A percentile compares a stretch with the other conserved stretches of the same genome.
Evolutionary conservation across 2,888 invertebrate genomes (phyloP).

Genomic region (Volucella inflata): DNA sequence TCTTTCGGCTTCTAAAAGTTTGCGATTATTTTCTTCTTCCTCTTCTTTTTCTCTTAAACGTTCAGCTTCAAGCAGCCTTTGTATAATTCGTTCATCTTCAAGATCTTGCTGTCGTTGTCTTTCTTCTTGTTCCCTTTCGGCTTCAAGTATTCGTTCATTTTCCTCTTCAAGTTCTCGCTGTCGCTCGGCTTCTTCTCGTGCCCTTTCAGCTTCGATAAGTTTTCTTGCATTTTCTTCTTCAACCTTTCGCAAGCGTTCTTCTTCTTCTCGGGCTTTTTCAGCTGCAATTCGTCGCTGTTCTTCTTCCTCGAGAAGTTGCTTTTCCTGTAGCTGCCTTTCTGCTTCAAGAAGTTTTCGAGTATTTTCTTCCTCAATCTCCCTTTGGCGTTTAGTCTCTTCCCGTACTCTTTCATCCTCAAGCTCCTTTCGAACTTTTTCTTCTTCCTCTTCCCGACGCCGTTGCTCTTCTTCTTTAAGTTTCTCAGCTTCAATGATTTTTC

Average conservation of each 20-base stretch:
- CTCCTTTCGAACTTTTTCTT: conserved; percentile 21
- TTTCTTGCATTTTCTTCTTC: conserved; percentile 54
- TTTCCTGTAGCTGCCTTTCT: conserved; percentile 4
- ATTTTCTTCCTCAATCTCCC: conserved; percentile 38
- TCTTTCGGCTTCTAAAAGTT: conserved; percentile 48
- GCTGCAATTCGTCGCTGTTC: conserved; percentile 46
- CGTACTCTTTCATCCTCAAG: conserved; percentile 26
- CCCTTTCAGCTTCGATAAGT: conserved; percentile 69
- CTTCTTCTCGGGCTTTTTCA: conserved; percentile 65
- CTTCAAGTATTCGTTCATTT: conserved; percentile 62
- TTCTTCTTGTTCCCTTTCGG: conserved; percentile 69
- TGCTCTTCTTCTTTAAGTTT: conserved; percentile 66
- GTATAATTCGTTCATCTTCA: conserved; percentile 70
- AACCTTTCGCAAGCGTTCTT: conserved; percentile 19
- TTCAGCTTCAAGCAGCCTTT: conserved; percentile 52
- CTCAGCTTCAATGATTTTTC: conserved; percentile 75
- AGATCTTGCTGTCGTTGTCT: conserved; percentile 71
- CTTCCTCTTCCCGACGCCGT: conserved; percentile 27
- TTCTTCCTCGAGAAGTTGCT: conserved; percentile 18
- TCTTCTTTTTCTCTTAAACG: conserved; percentile 73
- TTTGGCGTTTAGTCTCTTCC: conserved; percentile 24
- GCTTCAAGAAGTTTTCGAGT: conserved; percentile 48
- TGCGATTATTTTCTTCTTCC: conserved; percentile 42
- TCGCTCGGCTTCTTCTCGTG: conserved; percentile 61
- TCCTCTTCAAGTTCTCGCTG: conserved; percentile 53